Conservation (phyloP, 2,113 vertebrate genomes). For the Brachyistius frenatus region DNA sequence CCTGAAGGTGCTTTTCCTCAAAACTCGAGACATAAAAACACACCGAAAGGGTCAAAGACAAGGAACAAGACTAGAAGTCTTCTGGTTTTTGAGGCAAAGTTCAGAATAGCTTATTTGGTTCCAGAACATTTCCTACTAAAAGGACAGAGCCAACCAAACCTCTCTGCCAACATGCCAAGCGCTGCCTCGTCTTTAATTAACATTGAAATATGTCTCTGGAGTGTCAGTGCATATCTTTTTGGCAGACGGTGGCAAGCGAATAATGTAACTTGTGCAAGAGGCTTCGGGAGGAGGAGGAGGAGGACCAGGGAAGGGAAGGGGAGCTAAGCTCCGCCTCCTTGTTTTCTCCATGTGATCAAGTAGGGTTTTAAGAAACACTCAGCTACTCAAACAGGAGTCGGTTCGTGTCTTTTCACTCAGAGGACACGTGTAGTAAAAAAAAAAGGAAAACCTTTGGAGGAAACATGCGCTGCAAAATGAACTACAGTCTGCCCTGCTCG, state of each 20-base stretch:
- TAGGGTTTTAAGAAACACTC: constrained; percentile 55
- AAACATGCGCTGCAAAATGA: constrained; percentile 81
- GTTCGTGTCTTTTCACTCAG: not conserved
- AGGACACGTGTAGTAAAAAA: not conserved
- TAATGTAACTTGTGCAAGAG: not conserved
- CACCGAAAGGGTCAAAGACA: not conserved
- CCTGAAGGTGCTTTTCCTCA: not conserved
- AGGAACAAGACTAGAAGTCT: not conserved
- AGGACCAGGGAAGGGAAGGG: not conserved
- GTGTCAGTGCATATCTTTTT: not conserved
- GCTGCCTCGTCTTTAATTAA: constrained; percentile 9
- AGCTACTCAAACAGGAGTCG: not conserved
- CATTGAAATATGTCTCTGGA: not conserved
- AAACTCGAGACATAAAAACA: accelerated
- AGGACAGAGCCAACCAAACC: not conserved
- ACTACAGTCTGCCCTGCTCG: constrained; percentile 79
- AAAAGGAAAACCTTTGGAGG: not conserved
- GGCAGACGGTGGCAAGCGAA: not conserved
- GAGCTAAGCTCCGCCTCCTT: constrained; percentile 41
- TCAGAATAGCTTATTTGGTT: no score
- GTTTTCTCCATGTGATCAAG: constrained; percentile 51
- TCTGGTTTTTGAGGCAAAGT: no score
- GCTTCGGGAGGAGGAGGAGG: not conserved
- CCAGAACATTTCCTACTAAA: no score
- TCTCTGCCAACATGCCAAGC: constrained; percentile 21